Conservation (phyloP, 2,888 invertebrate genomes). For the Dendrolimus houi region DNA sequence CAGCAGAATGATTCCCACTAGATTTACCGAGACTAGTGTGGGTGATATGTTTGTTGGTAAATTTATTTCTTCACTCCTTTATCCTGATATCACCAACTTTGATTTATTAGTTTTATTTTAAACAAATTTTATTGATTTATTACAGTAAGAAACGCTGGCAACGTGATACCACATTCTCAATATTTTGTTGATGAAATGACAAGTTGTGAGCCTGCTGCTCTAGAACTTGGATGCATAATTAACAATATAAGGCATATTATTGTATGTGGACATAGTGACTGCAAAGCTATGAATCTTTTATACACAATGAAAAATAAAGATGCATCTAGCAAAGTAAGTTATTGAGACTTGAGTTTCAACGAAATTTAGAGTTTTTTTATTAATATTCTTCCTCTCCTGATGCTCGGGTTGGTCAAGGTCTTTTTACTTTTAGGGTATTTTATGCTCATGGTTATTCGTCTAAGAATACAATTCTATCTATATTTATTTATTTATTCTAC, state of each 20-base stretch:
- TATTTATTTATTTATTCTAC: not conserved
- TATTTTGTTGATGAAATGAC: conserved; percentile 91
- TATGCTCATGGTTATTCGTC: too few relatives aligned
- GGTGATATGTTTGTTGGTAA: conserved; percentile 98
- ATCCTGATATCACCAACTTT: conserved; percentile 1
- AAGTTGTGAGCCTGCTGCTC: conserved; percentile 96
- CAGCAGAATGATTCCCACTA: conserved; percentile 96
- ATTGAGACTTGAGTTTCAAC: conserved; percentile 1
- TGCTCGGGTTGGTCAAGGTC: too few relatives aligned
- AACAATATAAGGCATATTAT: conserved; percentile 95
- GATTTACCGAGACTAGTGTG: conserved; percentile 95
- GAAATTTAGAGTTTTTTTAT: not conserved
- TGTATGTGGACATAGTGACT: conserved; percentile 98
- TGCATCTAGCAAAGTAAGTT: conserved; percentile 75
- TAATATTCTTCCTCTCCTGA: too few relatives aligned
- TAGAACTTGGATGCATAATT: conserved; percentile 95
- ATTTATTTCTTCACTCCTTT: conserved; percentile 20
- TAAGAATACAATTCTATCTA: not conserved
- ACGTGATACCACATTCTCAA: conserved; percentile 94
- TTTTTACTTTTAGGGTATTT: too few relatives aligned
- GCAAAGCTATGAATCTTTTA: conserved; percentile 97
- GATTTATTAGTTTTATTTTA: conserved; percentile 5
- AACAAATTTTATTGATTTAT: conserved; percentile 26
- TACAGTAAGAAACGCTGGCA: conserved; percentile 96
- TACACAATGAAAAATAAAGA: conserved; percentile 88